phyloP scores from a whole-genome alignment of 2,113 vertebrate species.

The Galbula dea region DNA sequence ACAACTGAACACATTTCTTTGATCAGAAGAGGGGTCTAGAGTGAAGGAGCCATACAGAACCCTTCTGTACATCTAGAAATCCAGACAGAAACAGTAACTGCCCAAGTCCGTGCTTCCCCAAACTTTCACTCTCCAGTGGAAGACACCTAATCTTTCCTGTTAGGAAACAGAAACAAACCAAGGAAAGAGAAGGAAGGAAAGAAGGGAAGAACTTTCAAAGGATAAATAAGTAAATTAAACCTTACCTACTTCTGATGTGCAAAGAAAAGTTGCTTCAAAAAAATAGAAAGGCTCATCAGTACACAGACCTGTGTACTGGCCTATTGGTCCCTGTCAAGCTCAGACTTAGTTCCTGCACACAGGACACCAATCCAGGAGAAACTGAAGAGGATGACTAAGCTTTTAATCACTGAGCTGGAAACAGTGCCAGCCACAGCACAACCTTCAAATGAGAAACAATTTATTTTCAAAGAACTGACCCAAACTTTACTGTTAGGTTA shows the following conservation, averaged over 20 bases:
- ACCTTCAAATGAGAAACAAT: neutral
- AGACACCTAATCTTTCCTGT: neutral
- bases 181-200: too few species aligned
- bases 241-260: neutral
- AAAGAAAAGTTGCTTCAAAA: neutral
- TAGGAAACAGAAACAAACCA: neutral
- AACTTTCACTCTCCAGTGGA: neutral
- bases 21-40: neutral
- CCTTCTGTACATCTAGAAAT: neutral
- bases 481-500: neutral
- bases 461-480: conserved; percentile 1
- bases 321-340: neutral
- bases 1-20: neutral
- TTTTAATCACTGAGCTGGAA: neutral
- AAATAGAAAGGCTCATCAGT: neutral
- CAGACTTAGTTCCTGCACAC: neutral
- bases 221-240: neutral
- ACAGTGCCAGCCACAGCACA: neutral
- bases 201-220: too few species aligned
- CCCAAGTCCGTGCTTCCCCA: neutral
- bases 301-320: neutral
- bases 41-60: neutral
- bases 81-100: neutral
- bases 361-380: neutral
- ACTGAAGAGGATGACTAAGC: neutral